Percentiles rank a stretch among this genome's conserved stretches.
These are phyloP conservation scores for Fregetta grallaria DNA, from an alignment of 2,113 vertebrate genomes.

Conservation along the genomic window DNA sequence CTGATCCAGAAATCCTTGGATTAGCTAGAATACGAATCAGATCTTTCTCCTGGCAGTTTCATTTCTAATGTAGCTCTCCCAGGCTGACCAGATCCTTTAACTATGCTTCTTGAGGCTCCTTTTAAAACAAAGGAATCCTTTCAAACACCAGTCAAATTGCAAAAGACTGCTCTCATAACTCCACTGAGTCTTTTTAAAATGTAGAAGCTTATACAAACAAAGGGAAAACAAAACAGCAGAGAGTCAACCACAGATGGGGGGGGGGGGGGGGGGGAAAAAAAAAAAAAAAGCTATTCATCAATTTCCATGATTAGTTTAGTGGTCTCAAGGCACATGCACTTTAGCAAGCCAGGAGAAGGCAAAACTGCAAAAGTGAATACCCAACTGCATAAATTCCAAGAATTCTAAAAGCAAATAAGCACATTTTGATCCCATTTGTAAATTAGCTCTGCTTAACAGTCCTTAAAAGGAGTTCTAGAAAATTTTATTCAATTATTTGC, in stretches of 20 bases:
- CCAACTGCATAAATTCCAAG: not conserved
- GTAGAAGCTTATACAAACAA: not conserved
- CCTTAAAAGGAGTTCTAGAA: not conserved
- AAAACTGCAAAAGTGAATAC: not conserved
- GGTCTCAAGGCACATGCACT: not conserved
- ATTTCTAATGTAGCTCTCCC: not conserved
- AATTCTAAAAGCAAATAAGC: not conserved
- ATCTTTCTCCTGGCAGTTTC: not conserved
- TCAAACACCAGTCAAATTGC: not conserved
- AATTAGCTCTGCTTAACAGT: not conserved
- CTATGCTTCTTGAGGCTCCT: not conserved
- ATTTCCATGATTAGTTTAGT: not conserved
- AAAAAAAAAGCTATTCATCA: not conserved
- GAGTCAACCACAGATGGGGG: not conserved
- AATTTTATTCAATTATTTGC: not conserved
- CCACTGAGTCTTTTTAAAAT: not conserved
- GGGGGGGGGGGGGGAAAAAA: too few species aligned
- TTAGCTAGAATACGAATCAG: not conserved
- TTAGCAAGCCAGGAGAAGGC: not conserved
- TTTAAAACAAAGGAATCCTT: not conserved
- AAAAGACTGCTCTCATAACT: not conserved
- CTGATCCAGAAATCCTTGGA: not conserved
- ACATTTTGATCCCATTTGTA: not conserved
- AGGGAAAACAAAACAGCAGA: not conserved
- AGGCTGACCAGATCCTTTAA: not conserved